Percentiles rank a stretch among this genome's conserved stretches.
phyloP scores from a whole-genome alignment of 2,888 invertebrate genomes.

The Drosophila recens region DNA sequence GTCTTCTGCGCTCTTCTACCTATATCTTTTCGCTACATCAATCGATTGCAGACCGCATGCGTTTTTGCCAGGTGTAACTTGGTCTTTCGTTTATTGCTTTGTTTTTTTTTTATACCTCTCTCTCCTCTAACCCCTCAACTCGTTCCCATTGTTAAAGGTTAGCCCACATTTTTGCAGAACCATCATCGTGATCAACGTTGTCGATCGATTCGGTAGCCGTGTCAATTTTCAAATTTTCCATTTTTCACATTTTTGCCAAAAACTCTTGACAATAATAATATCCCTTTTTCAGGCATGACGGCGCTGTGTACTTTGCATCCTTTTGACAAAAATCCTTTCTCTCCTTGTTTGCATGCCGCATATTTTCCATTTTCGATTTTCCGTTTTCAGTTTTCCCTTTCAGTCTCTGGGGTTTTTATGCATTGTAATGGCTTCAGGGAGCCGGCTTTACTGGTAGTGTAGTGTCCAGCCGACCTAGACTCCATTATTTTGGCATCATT shows the following conservation, averaged over 20 bases:
- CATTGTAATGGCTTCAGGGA: slow-evolving; percentile 65
- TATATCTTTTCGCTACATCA: slow-evolving; percentile 31
- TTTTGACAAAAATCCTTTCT: slow-evolving; percentile 61
- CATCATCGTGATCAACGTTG: slow-evolving; percentile 25
- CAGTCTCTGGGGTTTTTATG: slow-evolving; percentile 47
- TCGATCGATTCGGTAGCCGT: slow-evolving; percentile 53
- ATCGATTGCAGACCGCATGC: slow-evolving; percentile 34
- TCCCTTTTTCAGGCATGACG: slow-evolving; percentile 59
- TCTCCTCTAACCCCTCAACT: slow-evolving; percentile 54
- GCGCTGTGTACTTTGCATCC: slow-evolving; percentile 64
- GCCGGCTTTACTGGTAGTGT: neutral
- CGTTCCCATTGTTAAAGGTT: slow-evolving; percentile 63
- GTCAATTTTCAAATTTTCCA: slow-evolving; percentile 56
- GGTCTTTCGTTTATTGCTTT: slow-evolving; percentile 27
- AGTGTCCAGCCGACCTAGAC: slow-evolving; percentile 25
- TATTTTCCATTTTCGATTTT: slow-evolving; percentile 21
- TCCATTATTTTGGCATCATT: slow-evolving; percentile 79
- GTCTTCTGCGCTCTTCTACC: neutral
- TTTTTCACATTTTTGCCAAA: slow-evolving; percentile 41
- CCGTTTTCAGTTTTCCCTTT: slow-evolving; percentile 11
- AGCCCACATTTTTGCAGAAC: slow-evolving; percentile 48
- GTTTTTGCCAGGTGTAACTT: slow-evolving; percentile 53
- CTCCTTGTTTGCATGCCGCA: slow-evolving; percentile 58
- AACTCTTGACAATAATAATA: slow-evolving; percentile 40
- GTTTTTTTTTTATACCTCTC: slow-evolving; percentile 41